Conservation (phyloP, 2,113 vertebrate species). For the Oenanthe oenanthe region DNA sequence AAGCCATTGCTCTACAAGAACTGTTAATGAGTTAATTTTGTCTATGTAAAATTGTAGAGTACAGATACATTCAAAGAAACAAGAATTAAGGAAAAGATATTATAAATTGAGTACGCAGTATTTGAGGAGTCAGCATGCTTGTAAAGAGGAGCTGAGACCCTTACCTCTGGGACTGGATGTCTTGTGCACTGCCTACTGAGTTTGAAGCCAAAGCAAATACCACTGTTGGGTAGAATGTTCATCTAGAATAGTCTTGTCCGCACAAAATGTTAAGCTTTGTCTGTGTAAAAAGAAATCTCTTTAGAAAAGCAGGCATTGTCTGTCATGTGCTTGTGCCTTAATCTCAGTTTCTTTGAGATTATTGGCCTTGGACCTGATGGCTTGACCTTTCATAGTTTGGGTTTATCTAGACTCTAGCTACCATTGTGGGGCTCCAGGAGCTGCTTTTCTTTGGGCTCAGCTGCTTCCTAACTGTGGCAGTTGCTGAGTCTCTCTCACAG, state of each 20-base stretch:
- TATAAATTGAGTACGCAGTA: not conserved
- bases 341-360: not conserved
- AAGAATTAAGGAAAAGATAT: not conserved
- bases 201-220: not conserved
- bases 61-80: not conserved
- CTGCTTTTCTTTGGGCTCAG: not conserved
- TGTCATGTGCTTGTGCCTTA: not conserved
- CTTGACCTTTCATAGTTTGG: not conserved
- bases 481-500: not conserved
- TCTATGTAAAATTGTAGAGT: not conserved
- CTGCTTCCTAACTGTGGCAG: not conserved
- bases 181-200: not conserved
- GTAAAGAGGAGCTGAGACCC: not conserved
- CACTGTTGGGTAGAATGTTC: not conserved
- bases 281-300: not conserved
- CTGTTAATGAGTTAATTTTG: not conserved
- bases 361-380: not conserved
- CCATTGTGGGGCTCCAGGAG: not conserved
- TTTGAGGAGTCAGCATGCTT: not conserved
- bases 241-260: not conserved
- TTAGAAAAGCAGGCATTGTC: not conserved
- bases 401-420: not conserved
- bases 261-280: not conserved
- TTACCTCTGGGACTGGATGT: not conserved
- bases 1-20: not conserved